These are phyloP conservation scores for Thalassophryne amazonica DNA, from an alignment of 2,797 vertebrate species.

Conservation along the genomic window DNA sequence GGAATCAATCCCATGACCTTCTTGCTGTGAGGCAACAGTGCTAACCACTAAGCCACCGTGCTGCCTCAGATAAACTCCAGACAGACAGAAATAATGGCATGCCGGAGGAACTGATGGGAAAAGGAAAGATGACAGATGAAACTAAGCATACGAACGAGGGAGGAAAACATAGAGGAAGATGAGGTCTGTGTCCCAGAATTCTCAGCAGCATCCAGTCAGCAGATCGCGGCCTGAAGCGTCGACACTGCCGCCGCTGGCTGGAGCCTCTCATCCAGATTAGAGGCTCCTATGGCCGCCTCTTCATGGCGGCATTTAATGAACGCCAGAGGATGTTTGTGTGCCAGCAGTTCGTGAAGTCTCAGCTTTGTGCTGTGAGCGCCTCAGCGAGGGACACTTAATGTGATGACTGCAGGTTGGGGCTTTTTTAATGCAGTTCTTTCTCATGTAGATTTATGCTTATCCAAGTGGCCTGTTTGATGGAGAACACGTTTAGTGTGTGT, in stretches of 20 bases:
- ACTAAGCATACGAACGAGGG: neutral
- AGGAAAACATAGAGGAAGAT: neutral
- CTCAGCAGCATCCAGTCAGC: slow-evolving; percentile 53
- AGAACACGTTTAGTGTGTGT: slow-evolving; percentile 53
- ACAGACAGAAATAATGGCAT: too few relatives aligned
- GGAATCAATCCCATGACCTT: too few relatives aligned
- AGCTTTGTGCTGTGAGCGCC: slow-evolving; percentile 29
- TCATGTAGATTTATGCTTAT: slow-evolving; percentile 54
- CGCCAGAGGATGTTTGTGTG: slow-evolving; percentile 53
- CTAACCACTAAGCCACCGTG: too few relatives aligned
- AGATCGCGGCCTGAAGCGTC: slow-evolving; percentile 34
- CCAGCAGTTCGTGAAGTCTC: slow-evolving; percentile 17
- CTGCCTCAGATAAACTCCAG: too few relatives aligned
- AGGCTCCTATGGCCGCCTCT: slow-evolving; percentile 45
- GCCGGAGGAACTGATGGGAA: neutral
- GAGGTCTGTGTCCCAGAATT: slow-evolving; percentile 27
- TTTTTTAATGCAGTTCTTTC: slow-evolving; percentile 45
- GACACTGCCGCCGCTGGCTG: neutral
- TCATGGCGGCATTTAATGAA: slow-evolving; percentile 38
- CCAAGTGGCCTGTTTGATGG: slow-evolving; percentile 38
- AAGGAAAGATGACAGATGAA: neutral
- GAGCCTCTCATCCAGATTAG: slow-evolving; percentile 45
- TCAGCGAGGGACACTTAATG: slow-evolving; percentile 43
- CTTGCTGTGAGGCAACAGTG: too few relatives aligned
- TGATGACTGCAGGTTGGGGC: slow-evolving; percentile 35